Conservation (phyloP, 2,113 vertebrate genomes). For the Rhombomys opimus region DNA sequence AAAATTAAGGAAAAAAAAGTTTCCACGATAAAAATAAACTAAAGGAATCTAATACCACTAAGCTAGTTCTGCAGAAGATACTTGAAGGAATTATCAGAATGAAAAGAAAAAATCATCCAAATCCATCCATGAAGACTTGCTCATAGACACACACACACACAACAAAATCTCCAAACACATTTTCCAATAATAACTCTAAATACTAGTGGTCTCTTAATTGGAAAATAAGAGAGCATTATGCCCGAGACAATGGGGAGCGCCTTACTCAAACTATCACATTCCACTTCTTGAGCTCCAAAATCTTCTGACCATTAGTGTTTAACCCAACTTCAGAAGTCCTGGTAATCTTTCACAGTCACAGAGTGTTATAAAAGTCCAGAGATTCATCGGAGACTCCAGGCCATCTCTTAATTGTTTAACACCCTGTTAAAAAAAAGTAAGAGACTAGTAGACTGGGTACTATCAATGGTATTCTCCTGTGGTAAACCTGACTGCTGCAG, state of each 20-base stretch:
- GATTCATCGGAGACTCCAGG: no score
- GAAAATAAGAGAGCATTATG: no score
- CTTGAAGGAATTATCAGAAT: neutral
- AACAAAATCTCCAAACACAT: neutral
- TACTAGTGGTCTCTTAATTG: neutral
- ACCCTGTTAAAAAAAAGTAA: neutral
- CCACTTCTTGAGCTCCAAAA: no score
- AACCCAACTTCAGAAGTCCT: no score
- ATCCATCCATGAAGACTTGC: neutral
- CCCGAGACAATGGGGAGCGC: no score
- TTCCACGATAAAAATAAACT: neutral
- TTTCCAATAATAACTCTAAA: no score
- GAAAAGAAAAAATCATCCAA: neutral
- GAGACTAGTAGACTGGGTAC: no score
- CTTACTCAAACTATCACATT: no score
- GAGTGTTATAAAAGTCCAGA: no score
- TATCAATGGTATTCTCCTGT: rapidly evolving
- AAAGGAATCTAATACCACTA: neutral
- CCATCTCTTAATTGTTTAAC: no score
- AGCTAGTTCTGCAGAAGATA: neutral
- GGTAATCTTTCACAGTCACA: no score
- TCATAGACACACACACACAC: neutral
- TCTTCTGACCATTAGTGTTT: no score
- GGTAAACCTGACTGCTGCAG: neutral
- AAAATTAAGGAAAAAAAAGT: neutral